A percentile compares a stretch with the other conserved stretches of the same genome.
phyloP scores from a whole-genome alignment of 2,797 vertebrate genomes.

The Pogoniulus pusillus region DNA sequence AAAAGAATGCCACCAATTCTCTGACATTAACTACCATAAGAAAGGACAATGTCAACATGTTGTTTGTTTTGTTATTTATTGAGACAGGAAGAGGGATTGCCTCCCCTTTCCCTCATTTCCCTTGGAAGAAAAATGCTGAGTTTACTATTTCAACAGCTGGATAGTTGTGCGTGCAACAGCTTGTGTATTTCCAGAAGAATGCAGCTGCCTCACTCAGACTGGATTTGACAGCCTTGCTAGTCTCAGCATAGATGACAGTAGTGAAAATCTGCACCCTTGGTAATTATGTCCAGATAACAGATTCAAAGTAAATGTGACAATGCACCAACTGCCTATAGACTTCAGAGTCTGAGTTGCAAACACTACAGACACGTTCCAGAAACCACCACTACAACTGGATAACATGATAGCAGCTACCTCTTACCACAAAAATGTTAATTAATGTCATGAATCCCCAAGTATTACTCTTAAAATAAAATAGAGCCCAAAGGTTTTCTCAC shows the following conservation, averaged over 20 bases:
- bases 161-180: neutral
- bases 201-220: neutral
- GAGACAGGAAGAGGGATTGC: neutral
- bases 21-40: neutral
- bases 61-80: neutral
- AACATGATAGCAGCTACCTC: neutral
- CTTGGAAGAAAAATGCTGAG: neutral
- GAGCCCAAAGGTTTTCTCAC: neutral
- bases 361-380: neutral
- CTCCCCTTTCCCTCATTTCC: neutral
- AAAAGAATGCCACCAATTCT: neutral
- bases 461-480: neutral
- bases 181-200: neutral
- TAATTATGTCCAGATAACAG: neutral
- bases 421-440: neutral
- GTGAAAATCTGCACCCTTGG: neutral
- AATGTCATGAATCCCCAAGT: neutral
- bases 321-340: neutral
- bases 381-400: neutral
- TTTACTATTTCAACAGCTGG: conserved; percentile 5
- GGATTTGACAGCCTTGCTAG: neutral
- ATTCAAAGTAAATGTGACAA: neutral
- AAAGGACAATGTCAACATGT: neutral
- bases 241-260: neutral
- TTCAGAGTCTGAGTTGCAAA: neutral